Conservation (phyloP, 2,113 vertebrate genomes). For the Cheirogaleus medius region DNA sequence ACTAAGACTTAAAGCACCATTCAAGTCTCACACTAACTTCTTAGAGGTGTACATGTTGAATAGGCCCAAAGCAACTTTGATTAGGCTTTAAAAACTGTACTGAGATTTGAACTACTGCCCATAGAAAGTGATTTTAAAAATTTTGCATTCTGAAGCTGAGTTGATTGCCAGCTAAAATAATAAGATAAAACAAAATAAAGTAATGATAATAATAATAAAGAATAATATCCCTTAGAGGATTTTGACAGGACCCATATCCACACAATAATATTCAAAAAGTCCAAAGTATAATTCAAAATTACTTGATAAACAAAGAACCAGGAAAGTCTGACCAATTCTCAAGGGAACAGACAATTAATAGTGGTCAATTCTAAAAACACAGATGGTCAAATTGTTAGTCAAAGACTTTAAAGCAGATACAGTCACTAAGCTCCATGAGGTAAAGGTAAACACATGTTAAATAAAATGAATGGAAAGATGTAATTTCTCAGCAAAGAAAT, state of each 20-base stretch:
- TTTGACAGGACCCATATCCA: conserved; percentile 25
- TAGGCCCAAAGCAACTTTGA: not conserved
- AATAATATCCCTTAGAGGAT: not conserved
- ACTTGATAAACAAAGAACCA: not conserved
- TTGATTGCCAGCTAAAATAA: conserved; percentile 30
- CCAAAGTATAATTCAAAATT: not conserved
- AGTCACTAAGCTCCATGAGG: not conserved
- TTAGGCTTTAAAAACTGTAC: not conserved
- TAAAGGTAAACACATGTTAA: conserved; percentile 8
- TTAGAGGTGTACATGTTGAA: not conserved
- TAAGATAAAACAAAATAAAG: not conserved
- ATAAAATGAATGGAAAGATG: not conserved
- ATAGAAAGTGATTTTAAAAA: conserved; percentile 12
- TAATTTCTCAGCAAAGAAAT: not conserved
- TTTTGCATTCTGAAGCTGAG: not conserved
- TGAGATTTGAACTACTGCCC: not conserved
- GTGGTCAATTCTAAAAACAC: not conserved
- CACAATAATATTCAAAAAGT: not conserved
- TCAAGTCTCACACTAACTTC: not conserved
- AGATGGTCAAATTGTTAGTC: not conserved
- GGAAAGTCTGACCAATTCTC: not conserved
- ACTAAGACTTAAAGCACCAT: not conserved
- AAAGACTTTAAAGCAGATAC: conserved; percentile 22
- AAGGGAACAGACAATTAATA: not conserved
- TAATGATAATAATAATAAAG: not conserved